phyloP scores from a whole-genome alignment of 2,113 vertebrate species.

The Isichthys henryi region DNA sequence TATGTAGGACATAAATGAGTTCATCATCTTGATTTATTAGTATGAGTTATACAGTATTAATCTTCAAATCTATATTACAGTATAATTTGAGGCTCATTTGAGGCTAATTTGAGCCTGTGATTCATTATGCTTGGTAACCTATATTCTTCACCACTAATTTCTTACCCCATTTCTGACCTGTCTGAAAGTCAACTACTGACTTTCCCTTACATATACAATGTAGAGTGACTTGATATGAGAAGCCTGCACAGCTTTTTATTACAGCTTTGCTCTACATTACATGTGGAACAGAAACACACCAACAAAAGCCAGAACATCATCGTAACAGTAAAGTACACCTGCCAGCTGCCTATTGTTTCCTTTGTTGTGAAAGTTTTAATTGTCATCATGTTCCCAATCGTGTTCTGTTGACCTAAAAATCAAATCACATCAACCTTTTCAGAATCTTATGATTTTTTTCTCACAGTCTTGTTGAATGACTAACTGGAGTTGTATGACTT shows the following conservation, averaged over 20 bases:
- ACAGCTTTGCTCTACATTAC: too few species aligned
- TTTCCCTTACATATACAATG: too few species aligned
- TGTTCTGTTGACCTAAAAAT: not conserved
- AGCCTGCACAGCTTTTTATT: too few species aligned
- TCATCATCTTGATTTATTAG: not conserved
- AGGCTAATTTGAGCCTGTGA: not conserved
- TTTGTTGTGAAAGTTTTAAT: not conserved
- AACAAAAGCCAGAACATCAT: not conserved
- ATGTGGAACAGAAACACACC: too few species aligned
- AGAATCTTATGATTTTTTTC: not conserved
- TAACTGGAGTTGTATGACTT: not conserved
- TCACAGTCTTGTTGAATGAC: not conserved
- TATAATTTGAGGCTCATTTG: not conserved
- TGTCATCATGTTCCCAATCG: not conserved
- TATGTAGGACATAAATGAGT: not conserved
- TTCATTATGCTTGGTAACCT: slow-evolving; percentile 40
- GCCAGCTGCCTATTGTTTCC: not conserved
- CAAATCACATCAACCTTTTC: not conserved
- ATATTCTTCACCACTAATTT: slow-evolving; percentile 31
- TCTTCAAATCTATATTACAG: not conserved
- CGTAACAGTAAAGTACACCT: not conserved
- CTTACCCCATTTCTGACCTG: not conserved
- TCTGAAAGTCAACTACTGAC: not conserved
- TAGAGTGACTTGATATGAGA: too few species aligned
- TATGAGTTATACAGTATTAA: not conserved